Percentiles rank a stretch among this genome's conserved stretches.
Evolutionary conservation across 2,797 vertebrate genomes (phyloP).

Genomic region (Neostethus bicornis): DNA sequence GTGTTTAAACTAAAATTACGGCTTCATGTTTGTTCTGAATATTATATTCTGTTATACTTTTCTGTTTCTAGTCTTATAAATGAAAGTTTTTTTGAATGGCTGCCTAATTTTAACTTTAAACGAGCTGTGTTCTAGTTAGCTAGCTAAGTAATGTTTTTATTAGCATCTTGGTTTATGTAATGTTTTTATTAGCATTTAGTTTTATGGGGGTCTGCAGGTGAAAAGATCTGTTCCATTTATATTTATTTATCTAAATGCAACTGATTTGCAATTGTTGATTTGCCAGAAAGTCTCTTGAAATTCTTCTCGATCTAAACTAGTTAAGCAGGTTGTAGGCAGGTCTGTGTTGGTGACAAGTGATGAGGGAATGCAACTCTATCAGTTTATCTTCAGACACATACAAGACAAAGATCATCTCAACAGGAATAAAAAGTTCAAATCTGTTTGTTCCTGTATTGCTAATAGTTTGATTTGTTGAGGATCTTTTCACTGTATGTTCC

Average conservation of each 20-base stretch:
- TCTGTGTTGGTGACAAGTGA: constrained; percentile 59
- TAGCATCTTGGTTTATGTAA: neutral
- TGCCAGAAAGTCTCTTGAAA: constrained; percentile 40
- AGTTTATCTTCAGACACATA: constrained; percentile 22
- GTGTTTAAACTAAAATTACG: neutral
- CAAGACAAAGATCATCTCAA: neutral
- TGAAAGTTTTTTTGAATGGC: neutral
- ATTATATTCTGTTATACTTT: fast-evolving
- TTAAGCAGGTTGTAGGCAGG: constrained; percentile 71
- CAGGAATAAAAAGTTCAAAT: too few species aligned
- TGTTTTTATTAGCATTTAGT: too few species aligned
- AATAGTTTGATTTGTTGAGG: neutral
- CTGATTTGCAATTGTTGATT: constrained; percentile 21
- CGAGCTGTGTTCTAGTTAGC: constrained; percentile 30
- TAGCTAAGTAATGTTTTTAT: constrained; percentile 33
- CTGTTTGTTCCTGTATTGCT: neutral
- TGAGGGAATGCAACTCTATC: constrained; percentile 66
- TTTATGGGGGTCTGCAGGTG: too few species aligned
- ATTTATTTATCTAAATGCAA: neutral
- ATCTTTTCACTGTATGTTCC: neutral
- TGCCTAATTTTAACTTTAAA: constrained; percentile 25
- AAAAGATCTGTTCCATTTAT: too few species aligned
- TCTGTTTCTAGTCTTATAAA: neutral
- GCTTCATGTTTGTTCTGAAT: neutral
- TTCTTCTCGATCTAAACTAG: constrained; percentile 66